phyloP scores from a whole-genome alignment of 2,888 invertebrate genomes.

The Watsonalla binaria region DNA sequence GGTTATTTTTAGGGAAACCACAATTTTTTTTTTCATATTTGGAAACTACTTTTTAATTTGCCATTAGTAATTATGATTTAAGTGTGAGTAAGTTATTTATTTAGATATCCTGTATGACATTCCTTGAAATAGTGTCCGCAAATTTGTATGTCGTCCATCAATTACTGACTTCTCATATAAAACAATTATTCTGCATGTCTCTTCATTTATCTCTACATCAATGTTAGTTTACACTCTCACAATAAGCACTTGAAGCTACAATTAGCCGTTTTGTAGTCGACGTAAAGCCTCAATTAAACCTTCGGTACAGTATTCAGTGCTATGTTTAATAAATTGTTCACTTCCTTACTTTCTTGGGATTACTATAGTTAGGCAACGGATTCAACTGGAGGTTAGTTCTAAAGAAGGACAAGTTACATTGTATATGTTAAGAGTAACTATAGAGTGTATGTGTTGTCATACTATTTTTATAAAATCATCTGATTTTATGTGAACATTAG shows the following conservation, averaged over 20 bases:
- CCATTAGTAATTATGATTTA: too few species aligned
- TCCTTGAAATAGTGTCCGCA: too few species aligned
- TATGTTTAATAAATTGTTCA: slow-evolving; percentile 50
- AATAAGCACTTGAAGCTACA: slow-evolving; percentile 68
- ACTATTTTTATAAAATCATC: too few species aligned
- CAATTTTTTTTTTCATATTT: too few species aligned
- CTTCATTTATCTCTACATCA: slow-evolving; percentile 28
- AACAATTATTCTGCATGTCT: slow-evolving; percentile 7
- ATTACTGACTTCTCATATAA: too few species aligned
- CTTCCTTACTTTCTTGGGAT: slow-evolving; percentile 40
- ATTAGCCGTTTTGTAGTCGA: slow-evolving; percentile 72
- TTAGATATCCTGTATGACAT: too few species aligned
- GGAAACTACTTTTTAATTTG: too few species aligned
- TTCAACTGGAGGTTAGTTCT: slow-evolving; percentile 14
- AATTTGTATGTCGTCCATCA: too few species aligned
- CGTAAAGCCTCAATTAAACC: slow-evolving; percentile 70
- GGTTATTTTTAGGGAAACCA: too few species aligned
- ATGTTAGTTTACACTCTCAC: slow-evolving; percentile 38
- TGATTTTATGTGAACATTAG: too few species aligned
- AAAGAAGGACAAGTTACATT: not conserved
- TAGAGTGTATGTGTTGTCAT: too few species aligned
- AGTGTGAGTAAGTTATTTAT: too few species aligned
- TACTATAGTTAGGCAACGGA: slow-evolving; percentile 33
- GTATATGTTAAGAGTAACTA: not conserved
- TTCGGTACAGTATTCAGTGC: slow-evolving; percentile 41